Conservation (phyloP, 2,888 invertebrate genomes). For the Glyphotaelius pellucidus region DNA sequence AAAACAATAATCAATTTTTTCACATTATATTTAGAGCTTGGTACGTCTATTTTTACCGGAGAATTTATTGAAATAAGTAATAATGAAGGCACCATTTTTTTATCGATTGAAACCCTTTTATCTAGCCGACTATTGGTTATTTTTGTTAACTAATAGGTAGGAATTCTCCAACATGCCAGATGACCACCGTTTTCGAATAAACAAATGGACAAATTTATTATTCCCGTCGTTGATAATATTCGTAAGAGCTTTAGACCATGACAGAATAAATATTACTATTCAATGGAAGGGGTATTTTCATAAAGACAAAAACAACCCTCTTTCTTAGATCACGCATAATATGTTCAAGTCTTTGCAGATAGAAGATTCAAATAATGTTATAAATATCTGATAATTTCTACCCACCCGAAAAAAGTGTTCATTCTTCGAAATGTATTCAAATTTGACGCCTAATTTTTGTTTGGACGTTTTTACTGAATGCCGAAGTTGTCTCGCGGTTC, state of each 20-base stretch:
- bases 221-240: slow-evolving; percentile 6
- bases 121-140: background rate
- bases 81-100: background rate
- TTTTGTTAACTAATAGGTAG: background rate
- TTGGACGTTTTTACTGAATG: background rate
- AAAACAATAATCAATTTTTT: too few species aligned
- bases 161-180: slow-evolving; percentile 5
- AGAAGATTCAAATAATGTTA: background rate
- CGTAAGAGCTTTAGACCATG: slow-evolving; percentile 40
- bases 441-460: background rate
- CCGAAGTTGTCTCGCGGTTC: background rate
- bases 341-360: background rate
- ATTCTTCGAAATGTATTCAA: background rate
- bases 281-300: slow-evolving; percentile 17
- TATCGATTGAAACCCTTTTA: background rate
- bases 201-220: slow-evolving; percentile 44
- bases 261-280: slow-evolving; percentile 35
- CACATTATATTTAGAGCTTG: too few species aligned
- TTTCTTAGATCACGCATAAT: slow-evolving; percentile 19
- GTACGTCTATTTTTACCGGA: too few species aligned
- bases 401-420: background rate
- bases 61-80: background rate
- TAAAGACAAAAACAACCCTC: slow-evolving; percentile 32
- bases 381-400: background rate
- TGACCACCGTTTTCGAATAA: slow-evolving; percentile 41